Conservation (phyloP, 1,140 invertebrate species). For the Teleopsis dalmanni region DNA sequence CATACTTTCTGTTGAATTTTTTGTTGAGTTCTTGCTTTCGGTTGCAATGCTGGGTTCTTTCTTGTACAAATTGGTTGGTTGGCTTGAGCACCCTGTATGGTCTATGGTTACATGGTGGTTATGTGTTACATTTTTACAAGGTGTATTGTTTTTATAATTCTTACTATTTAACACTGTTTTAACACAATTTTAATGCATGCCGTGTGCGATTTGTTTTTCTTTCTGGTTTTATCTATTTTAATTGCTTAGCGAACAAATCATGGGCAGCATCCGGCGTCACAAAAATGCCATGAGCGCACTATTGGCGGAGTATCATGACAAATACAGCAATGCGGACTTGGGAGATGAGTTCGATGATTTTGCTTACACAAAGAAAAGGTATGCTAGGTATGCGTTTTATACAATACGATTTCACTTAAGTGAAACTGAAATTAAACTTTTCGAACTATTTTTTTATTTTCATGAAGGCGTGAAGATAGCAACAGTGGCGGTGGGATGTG, state of each 20-base stretch:
- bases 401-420: neutral
- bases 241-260: conserved; percentile 60
- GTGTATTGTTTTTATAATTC: no score
- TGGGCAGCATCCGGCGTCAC: conserved; percentile 62
- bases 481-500: conserved; percentile 58
- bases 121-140: no score
- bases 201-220: no score
- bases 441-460: neutral
- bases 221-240: conserved; percentile 10
- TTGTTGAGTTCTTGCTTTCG: no score
- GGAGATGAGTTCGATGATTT: conserved; percentile 39
- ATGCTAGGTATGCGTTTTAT: conserved; percentile 11
- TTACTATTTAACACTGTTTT: no score
- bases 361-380: conserved; percentile 32
- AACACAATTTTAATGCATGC: no score
- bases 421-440: neutral
- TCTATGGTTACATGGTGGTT: no score
- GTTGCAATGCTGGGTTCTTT: no score
- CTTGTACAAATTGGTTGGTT: no score
- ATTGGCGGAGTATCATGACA: conserved; percentile 59
- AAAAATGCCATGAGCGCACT: conserved; percentile 61
- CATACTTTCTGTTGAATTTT: no score
- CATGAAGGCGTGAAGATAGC: conserved; percentile 51
- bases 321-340: conserved; percentile 37
- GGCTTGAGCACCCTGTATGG: no score